Evolutionary conservation across 2,113 vertebrate genomes (phyloP).

Genomic region (Orthonyx spaldingii): DNA sequence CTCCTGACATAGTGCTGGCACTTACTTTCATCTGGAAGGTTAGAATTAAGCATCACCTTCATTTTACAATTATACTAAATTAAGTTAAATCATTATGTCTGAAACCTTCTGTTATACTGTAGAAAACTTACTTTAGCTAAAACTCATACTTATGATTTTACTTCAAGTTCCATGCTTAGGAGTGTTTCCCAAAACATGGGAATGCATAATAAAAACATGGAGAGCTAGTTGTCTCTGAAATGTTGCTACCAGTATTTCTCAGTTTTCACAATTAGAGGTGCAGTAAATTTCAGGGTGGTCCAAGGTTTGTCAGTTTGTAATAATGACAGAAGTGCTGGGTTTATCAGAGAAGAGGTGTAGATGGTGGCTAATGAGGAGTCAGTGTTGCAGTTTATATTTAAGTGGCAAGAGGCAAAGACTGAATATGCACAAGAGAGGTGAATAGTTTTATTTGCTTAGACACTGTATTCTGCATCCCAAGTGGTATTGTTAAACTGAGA

Average conservation of each 20-base stretch:
- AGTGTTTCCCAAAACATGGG: not conserved
- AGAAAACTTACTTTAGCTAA: not conserved
- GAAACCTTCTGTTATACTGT: not conserved
- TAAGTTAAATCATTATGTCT: slow-evolving; percentile 7
- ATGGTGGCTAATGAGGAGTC: not conserved
- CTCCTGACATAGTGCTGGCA: not conserved
- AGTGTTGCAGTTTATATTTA: not conserved
- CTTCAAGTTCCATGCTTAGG: not conserved
- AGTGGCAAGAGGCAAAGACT: not conserved
- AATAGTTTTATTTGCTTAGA: not conserved
- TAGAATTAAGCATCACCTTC: not conserved
- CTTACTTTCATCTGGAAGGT: not conserved
- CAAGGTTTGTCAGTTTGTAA: not conserved
- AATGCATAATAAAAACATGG: not conserved
- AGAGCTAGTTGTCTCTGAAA: not conserved
- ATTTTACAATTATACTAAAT: not conserved
- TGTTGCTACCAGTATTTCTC: not conserved
- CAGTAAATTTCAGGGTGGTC: not conserved
- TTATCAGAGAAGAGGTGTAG: not conserved
- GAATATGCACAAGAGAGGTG: not conserved
- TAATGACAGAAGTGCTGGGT: not conserved
- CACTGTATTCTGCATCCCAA: not conserved
- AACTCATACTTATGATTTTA: not conserved
- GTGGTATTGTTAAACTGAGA: not conserved
- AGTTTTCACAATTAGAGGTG: not conserved